Evolutionary conservation across 2,797 vertebrate species (phyloP).

Genomic region (Anabas testudineus): DNA sequence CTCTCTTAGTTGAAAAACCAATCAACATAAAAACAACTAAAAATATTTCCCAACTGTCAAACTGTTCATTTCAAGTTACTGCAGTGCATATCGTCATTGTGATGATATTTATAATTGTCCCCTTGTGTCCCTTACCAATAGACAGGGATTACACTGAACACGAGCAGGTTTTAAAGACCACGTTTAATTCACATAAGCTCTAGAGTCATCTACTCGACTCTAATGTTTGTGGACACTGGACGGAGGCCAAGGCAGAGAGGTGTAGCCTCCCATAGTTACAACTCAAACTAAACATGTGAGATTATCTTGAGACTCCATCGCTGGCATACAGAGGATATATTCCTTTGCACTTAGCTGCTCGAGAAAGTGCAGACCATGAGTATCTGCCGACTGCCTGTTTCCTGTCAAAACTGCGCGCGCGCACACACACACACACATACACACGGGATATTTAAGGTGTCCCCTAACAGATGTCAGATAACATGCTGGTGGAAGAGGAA

Average conservation of each 20-base stretch:
- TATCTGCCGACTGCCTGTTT: too few relatives aligned
- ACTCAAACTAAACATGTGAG: constrained; percentile 24
- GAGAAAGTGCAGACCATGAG: constrained; percentile 10
- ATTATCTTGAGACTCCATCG: constrained; percentile 26
- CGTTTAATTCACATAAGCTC: constrained; percentile 63
- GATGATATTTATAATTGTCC: constrained; percentile 4
- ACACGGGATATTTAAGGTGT: too few relatives aligned
- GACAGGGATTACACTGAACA: constrained; percentile 54
- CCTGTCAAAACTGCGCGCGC: too few relatives aligned
- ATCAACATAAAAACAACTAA: background rate
- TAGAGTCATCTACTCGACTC: constrained; percentile 31
- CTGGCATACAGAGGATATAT: constrained; percentile 9
- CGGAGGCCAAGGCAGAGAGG: constrained; percentile 34
- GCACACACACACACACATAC: too few relatives aligned
- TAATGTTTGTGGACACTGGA: constrained; percentile 51
- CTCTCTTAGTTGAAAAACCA: too few relatives aligned
- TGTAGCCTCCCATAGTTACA: constrained; percentile 21
- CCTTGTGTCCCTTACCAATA: constrained; percentile 33
- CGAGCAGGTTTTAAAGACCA: constrained; percentile 52
- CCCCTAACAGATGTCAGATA: constrained; percentile 47
- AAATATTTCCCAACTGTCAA: background rate
- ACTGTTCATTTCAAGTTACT: constrained; percentile 1
- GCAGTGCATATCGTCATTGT: background rate
- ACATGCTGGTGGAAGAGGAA: constrained; percentile 7
- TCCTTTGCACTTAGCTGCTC: background rate